Evolutionary conservation across 2,113 vertebrate genomes (phyloP), one percentile per base, ranked within the genome.

Genomic region (Ursus arctos): DNA sequence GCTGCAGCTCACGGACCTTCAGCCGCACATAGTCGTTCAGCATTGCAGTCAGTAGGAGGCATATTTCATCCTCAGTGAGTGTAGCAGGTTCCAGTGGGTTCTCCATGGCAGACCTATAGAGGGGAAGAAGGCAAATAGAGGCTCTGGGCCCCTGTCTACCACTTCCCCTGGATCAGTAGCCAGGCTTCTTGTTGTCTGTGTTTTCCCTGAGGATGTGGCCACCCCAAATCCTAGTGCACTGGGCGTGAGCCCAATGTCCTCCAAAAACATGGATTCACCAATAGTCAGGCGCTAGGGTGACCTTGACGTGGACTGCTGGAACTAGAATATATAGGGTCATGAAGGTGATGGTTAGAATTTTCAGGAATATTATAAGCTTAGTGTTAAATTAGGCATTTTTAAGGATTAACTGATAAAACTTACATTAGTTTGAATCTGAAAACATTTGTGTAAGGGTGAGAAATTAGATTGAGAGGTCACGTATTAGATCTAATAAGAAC

Each of bases 51-150:
- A 99, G 98, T 98, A 99, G 98, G 93, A 99, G 98, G 79, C 99
- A 98, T 99, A 98, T 99, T 77, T 99, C 99, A 0, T 99, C 99
- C 57, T 99, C 99, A 4, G 98, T 99, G 89, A 99, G 98, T 6
- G 97, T 97, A 97, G 99, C 97, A 87, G 98, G 98, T 71, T 99
- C 99, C 53, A 98, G 98, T 63, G 98, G 76, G 55, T 15, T 96
- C 94, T 99, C 99, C 86, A 99, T 97, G 95, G 98, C 98, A 22
- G 98, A 98, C 99, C 99, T 99, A 95, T 61, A 98, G 97, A 97
- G 74, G 96, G 49, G 97, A 90, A 43, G 72, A 18, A 91, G 57
- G 33, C 7, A 5, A 72, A 2, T 6, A 31, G 19, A 40, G 19
- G 15, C 9, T 79, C 83, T 82, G 49, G 92, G 21, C 8, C 49